Evolutionary conservation across 1,140 invertebrate species (phyloP), one percentile per base, ranked within the genome.

Genomic region (Lineus longissimus): DNA sequence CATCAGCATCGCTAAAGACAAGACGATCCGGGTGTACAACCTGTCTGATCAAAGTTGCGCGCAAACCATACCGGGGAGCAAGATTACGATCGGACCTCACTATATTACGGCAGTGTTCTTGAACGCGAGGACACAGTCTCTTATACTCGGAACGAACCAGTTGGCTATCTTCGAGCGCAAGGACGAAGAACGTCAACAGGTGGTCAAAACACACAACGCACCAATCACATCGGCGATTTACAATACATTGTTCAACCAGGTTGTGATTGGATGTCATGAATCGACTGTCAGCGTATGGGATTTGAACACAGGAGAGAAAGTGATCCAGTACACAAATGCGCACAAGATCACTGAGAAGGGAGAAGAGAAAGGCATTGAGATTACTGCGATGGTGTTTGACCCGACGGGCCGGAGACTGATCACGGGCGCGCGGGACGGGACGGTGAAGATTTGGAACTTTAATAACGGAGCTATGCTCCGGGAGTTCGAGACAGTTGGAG

Each of bases 371-470:
- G 82, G 23, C 77, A 85, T 91, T 33, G 89, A 90, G 80, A 90
- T 93, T 30, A 91, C 89, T 0, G 87, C 88, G 0, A 89, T 88
- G 9, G 86, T 85, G 67, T 91, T 92, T 76, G 88, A 91, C 79
- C 85, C 86, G 1, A 84, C 86, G 1, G 81, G 86, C 59, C 87
- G 89, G 69, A 82, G 88, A 51, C 81, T 92, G 2, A 71, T 91
- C 0, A 90, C 89, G 0, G 89, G 88, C 0, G 89, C 87, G 0
- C 83, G 85, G 51, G 85, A 89, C 75, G 88, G 88, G 31, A 84
- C 85, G 1, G 75, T 90, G 1, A 83, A 88, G 83, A 86, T 91
- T 7, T 92, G 91, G 91, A 90, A 91, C 74, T 91, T 91, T 69
- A 91, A 90, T 72, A 87, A 88, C 27, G 88, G 89, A 0, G 83